Evolutionary conservation across 2,797 vertebrate genomes (phyloP), one percentile per base, ranked within the genome.

Genomic region (Cichlasoma orientale): DNA sequence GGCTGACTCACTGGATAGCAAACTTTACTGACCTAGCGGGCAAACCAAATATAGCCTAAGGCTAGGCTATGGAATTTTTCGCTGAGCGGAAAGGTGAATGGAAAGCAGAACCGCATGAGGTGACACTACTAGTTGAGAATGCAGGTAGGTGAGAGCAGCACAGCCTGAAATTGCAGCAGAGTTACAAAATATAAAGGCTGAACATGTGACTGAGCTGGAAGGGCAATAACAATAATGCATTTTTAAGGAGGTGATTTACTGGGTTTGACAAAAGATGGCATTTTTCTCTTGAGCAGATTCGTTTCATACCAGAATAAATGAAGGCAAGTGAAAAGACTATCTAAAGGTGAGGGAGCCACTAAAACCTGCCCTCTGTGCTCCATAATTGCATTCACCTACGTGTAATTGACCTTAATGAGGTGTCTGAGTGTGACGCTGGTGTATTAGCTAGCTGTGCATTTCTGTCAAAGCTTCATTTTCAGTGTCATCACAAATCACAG

Each of bases 381-480:
- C 25, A 29, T 57, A 75, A 81, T 87, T 78, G 63, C 25, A 68
- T 50, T 69, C 75, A 82, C 78, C 77, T 77, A 25, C 63, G 50
- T 18, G 3, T 56, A 83, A 82, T 70, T 63, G 55, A 74, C 25
- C 11, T n/a, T 86, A 59, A 83, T 81, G 13, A 79, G 31, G 54
- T 73, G 56, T 74, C 69, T 80, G 38, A 69, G 31, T 53, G 76
- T 41, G 69, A 69, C 23, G 47, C 33, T 52, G 33, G 58, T 79
- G 19, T 54, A 19, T 73, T 13, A 38, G 50, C 68, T 44, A 41
- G 23, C 56, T 66, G 50, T 36, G 53, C 33, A 12, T 47, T 56
- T 72, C 31, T 12, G 50, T 33, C 72, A 47, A 57, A 63, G 70
- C 6, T 4, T 29, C 66, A 27, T 6, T 33, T 75, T 66, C 10